phyloP scores from a whole-genome alignment of 1,140 invertebrate genomes.

The Ptiloglossa arizonensis region DNA sequence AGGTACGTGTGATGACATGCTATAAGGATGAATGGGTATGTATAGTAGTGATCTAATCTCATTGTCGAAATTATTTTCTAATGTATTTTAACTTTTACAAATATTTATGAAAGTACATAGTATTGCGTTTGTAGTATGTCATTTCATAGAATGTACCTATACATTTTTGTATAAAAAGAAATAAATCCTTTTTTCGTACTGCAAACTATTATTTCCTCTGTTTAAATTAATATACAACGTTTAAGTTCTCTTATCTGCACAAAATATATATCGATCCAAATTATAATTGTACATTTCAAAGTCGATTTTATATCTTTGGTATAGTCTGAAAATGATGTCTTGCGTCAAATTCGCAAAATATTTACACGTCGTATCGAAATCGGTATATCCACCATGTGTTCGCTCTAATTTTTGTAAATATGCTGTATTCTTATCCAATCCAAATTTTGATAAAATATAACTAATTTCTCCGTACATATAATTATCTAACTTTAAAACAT shows the following conservation, averaged over 20 bases:
- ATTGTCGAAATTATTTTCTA: neutral
- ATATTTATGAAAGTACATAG: slow-evolving; percentile 32
- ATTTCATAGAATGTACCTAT: slow-evolving; percentile 27
- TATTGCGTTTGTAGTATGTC: slow-evolving; percentile 3
- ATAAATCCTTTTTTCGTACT: slow-evolving; percentile 40
- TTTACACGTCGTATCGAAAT: slow-evolving; percentile 72
- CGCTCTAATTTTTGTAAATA: slow-evolving; percentile 66
- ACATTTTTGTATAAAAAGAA: slow-evolving; percentile 51
- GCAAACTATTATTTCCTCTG: neutral
- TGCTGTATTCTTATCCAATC: slow-evolving; percentile 55
- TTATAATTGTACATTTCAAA: slow-evolving; percentile 79
- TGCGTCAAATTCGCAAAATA: slow-evolving; percentile 74
- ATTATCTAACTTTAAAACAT: slow-evolving; percentile 76
- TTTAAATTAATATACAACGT: slow-evolving; percentile 15
- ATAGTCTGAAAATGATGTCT: slow-evolving; percentile 69
- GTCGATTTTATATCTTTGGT: slow-evolving; percentile 76
- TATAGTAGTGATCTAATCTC: neutral
- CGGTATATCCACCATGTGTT: slow-evolving; percentile 67
- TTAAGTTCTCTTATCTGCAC: slow-evolving; percentile 45
- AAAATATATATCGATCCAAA: slow-evolving; percentile 70
- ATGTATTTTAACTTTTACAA: slow-evolving; percentile 21
- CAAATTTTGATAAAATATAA: slow-evolving; percentile 72
- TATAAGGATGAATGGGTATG: neutral
- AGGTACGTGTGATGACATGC: neutral
- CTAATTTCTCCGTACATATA: slow-evolving; percentile 66